Percentiles rank a stretch among this genome's conserved stretches.
Conservation (phyloP, 2,113 vertebrate species). For the Myxocyprinus asiaticus region DNA sequence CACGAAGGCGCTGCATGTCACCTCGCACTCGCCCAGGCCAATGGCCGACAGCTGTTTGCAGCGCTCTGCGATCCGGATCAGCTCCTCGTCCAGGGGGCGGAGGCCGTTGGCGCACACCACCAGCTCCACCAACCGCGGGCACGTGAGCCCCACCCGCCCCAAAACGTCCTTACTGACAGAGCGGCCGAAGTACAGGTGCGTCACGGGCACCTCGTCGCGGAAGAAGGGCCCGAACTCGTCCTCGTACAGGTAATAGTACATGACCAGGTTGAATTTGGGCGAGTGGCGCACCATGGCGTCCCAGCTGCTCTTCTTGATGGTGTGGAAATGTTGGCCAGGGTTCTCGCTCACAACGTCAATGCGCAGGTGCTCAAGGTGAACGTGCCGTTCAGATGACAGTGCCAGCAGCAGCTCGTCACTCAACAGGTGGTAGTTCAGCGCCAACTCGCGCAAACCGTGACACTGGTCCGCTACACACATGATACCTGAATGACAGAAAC, state of each 20-base stretch:
- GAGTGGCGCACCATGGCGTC: slow-evolving; percentile 58
- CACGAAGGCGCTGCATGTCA: slow-evolving; percentile 96
- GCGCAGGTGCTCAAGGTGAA: slow-evolving; percentile 85
- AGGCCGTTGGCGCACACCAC: slow-evolving; percentile 96
- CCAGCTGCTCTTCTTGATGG: slow-evolving; percentile 89
- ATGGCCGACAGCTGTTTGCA: slow-evolving; percentile 93
- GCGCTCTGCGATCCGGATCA: slow-evolving; percentile 92
- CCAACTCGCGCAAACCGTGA: slow-evolving; percentile 83
- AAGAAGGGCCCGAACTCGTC: slow-evolving; percentile 89
- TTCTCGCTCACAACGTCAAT: slow-evolving; percentile 87
- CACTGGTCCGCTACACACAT: slow-evolving; percentile 88
- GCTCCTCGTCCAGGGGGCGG: slow-evolving; percentile 93
- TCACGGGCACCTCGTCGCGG: slow-evolving; percentile 52
- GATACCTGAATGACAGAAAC: slow-evolving; percentile 71
- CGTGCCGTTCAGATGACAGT: slow-evolving; percentile 84
- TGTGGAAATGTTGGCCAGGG: slow-evolving; percentile 84
- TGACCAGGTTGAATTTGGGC: slow-evolving; percentile 85
- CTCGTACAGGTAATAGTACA: slow-evolving; percentile 98
- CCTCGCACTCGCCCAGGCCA: slow-evolving; percentile 95
- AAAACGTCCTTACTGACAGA: slow-evolving; percentile 64
- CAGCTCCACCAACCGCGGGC: slow-evolving; percentile 92
- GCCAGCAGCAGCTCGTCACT: slow-evolving; percentile 84
- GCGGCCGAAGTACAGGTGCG: slow-evolving; percentile 56
- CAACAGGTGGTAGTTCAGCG: slow-evolving; percentile 85
- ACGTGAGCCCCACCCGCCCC: slow-evolving; percentile 92